Conservation (phyloP, 2,113 vertebrate species). For the Heteronetta atricapilla region DNA sequence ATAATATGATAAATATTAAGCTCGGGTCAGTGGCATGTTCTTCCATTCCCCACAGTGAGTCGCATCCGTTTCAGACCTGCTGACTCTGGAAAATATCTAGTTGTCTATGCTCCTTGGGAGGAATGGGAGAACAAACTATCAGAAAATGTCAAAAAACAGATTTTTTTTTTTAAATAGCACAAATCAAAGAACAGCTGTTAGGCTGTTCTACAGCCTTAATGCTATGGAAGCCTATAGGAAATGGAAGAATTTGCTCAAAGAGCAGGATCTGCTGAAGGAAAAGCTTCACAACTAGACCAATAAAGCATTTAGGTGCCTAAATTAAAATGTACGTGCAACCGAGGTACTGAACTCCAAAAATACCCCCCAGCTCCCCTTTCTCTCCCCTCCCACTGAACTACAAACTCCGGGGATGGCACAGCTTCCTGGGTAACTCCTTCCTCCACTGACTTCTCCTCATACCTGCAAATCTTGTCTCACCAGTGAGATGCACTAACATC, state of each 20-base stretch:
- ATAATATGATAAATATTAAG: not conserved
- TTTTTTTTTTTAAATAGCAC: not conserved
- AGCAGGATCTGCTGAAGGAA: not conserved
- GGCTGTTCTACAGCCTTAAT: not conserved
- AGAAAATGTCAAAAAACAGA: slow-evolving; percentile 25
- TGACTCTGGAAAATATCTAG: not conserved
- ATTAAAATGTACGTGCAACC: not conserved
- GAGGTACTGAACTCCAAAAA: not conserved
- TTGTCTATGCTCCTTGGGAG: not conserved
- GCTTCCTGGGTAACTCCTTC: not conserved
- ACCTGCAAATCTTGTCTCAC: not conserved
- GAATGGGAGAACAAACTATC: not conserved
- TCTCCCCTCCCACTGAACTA: not conserved
- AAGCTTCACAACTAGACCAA: not conserved
- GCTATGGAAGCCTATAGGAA: not conserved
- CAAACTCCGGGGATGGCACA: not conserved
- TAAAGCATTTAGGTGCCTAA: not conserved
- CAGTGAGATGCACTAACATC: not conserved
- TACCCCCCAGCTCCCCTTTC: not conserved
- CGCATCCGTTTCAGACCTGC: not conserved
- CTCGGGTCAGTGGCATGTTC: not conserved
- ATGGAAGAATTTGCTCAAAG: not conserved
- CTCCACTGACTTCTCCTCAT: not conserved
- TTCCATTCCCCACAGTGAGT: not conserved
- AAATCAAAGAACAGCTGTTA: not conserved